Base-by-base conservation (phyloP, 2,888 invertebrate genomes). In the Nomada lathburiana region DNA sequence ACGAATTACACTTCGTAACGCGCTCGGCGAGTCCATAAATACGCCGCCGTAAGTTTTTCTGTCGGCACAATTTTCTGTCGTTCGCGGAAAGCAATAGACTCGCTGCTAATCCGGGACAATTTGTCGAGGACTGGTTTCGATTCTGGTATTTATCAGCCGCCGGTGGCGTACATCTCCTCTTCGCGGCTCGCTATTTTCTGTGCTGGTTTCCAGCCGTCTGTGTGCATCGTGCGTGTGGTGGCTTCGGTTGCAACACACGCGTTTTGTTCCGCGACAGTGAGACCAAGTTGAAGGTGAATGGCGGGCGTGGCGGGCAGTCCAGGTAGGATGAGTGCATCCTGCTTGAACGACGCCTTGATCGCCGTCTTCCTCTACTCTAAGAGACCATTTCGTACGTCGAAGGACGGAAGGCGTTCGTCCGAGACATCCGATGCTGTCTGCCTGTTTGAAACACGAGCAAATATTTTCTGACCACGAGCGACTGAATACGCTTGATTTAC, bases 221-320 rank as follows among this genome's bases (percentile, higher is more conserved):
- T 53, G 60, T 55, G 53, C 50, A 26, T 20, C 64, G 75, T 67
- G 80, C 16, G 65, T 76, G 80, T 57, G 55, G 80, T 57, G 55
- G 50, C 57, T 64, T 44, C 36, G 69, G 68, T 86, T 80, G 76
- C 69, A 76, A 80, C 82, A 76, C 76, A 65, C 77, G 82, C 82
- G 82, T 53, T 86, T 82, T 72, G 77, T 83, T 80, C 74, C 80
- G 84, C 74, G 82, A 81, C 80, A 76, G 84, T 83, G 90, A 83
- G 85, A 91, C 91, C 93, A 93, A 93, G 93, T 93, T 93, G 93
- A 93, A 94, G 93, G 93, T 93, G 93, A 93, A 94, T 93, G 92
- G 92, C 93, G 92, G 93, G 93, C 92, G 93, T 93, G 93, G 93
- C 92, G 84, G 74, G 76, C 77, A 80, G 88, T 87, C 89, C 85